A percentile compares a stretch with the other conserved stretches of the same genome.
These are phyloP conservation scores for Caenorhabditis brenneri DNA, from an alignment of 1,140 invertebrate genomes.

Conservation along the genomic window DNA sequence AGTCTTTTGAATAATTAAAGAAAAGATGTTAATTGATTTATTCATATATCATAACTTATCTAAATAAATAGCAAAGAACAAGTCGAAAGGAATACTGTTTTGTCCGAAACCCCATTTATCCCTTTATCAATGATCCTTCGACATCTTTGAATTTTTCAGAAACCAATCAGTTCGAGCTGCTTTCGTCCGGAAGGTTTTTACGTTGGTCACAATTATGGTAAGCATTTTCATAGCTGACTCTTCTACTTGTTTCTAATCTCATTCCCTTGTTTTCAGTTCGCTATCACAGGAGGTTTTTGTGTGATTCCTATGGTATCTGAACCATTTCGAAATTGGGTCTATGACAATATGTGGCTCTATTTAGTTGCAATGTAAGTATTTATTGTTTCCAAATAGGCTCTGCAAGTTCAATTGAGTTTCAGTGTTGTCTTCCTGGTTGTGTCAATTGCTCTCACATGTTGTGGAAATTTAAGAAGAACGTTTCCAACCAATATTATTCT, in stretches of 20 bases:
- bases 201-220: slow-evolving; percentile 63
- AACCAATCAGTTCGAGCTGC: slow-evolving; percentile 65
- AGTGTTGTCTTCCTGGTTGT: slow-evolving; percentile 64
- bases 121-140: no score
- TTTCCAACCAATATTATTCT: slow-evolving; percentile 66
- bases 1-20: not conserved
- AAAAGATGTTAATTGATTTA: not conserved
- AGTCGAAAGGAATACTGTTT: no score
- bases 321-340: not conserved
- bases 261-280: slow-evolving; percentile 43
- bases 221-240: no score
- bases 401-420: no score
- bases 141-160: no score
- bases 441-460: slow-evolving; percentile 67
- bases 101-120: no score
- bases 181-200: slow-evolving; percentile 66
- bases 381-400: no score
- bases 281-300: slow-evolving; percentile 1
- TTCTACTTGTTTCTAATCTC: slow-evolving; percentile 41
- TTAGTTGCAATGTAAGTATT: not conserved
- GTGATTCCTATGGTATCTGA: not conserved
- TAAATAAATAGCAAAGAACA: no score
- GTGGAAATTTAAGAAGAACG: slow-evolving; percentile 63
- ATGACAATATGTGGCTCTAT: slow-evolving; percentile 7
- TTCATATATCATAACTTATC: no score